A percentile compares a stretch with the other conserved stretches of the same genome.
Conservation (phyloP, 2,888 invertebrate species). For the Acanthosepion pharaonis region DNA sequence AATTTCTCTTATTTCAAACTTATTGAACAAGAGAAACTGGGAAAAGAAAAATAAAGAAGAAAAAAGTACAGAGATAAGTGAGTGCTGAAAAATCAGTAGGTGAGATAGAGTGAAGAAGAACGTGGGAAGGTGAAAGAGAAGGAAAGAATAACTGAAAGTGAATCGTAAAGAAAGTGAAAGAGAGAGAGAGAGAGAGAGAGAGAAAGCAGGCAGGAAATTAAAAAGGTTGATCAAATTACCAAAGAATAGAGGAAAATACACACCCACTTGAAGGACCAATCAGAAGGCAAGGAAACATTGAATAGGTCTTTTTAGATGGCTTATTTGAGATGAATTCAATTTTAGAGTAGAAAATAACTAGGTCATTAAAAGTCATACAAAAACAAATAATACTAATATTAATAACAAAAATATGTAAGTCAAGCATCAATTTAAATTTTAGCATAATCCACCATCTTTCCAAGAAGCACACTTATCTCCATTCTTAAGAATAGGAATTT, state of each 20-base stretch:
- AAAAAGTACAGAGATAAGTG: no score
- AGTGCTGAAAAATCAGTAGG: no score
- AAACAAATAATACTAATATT: background rate
- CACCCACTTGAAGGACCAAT: background rate
- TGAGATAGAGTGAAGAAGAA: background rate
- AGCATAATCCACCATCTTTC: no score
- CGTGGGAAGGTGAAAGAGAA: background rate
- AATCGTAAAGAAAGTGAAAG: background rate
- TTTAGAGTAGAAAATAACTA: background rate
- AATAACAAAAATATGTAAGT: background rate
- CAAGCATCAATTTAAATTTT: no score
- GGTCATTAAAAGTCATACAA: background rate
- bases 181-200: background rate
- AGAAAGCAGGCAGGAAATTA: background rate
- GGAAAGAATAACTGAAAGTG: background rate
- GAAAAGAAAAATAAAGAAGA: no score
- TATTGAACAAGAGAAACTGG: no score
- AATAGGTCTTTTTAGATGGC: background rate
- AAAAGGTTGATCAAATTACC: background rate
- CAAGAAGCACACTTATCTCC: no score
- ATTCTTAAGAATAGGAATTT: no score
- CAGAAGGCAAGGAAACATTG: background rate
- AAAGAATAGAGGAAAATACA: background rate
- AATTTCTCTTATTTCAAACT: background rate
- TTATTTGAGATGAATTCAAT: background rate